phyloP scores from a whole-genome alignment of 1,140 invertebrate species.

The Penaeus japonicus region DNA sequence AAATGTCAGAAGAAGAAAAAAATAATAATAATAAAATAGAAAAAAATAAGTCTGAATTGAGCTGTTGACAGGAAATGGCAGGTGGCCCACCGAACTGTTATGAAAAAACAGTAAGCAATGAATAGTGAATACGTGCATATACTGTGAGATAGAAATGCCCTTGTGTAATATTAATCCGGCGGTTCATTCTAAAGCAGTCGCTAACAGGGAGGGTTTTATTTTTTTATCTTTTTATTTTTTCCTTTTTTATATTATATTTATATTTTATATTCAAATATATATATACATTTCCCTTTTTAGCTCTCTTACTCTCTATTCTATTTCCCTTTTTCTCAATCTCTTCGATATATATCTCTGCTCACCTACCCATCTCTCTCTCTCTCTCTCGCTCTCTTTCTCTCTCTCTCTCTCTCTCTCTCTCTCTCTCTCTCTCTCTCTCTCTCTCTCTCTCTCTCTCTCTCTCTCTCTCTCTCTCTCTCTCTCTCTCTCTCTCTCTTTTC shows the following conservation, averaged over 20 bases:
- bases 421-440: not conserved
- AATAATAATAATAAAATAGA: no score
- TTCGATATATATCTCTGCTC: not conserved
- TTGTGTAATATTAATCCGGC: no score
- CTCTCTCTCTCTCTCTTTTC: not conserved
- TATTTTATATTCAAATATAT: no score
- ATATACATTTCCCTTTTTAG: not conserved
- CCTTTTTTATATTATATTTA: not conserved
- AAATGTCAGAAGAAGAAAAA: not conserved
- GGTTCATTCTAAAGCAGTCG: no score
- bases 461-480: not conserved
- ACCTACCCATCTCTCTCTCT: not conserved
- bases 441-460: not conserved
- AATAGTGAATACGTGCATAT: no score
- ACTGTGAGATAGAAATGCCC: no score
- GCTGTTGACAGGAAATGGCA: no score
- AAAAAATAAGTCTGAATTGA: no score
- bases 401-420: not conserved
- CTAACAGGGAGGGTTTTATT: no score
- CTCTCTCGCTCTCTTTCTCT: not conserved
- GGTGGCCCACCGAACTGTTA: no score
- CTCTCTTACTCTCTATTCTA: not conserved
- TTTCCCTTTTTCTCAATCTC: not conserved
- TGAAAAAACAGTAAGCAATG: no score
- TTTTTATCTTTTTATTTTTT: not conserved